phyloP scores from a whole-genome alignment of 53 echinoderm and acorn worm genomes.

The Luidia sarsii region DNA sequence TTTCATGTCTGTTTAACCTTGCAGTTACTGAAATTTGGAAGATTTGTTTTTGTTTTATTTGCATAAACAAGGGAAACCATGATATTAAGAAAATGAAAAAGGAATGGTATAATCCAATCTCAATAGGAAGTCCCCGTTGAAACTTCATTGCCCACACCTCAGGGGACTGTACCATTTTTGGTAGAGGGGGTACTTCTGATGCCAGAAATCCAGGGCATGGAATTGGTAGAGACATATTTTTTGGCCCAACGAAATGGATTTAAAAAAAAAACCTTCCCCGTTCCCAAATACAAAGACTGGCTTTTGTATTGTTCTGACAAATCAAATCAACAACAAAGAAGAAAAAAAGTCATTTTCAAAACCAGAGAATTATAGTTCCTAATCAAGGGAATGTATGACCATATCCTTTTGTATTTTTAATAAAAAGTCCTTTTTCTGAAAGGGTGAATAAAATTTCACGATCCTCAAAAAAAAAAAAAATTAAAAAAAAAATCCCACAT shows the following conservation, averaged over 20 bases:
- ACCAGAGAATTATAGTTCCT: not conserved
- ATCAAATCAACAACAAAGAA: too few species aligned
- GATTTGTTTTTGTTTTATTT: too few species aligned
- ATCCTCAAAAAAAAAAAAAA: conserved; percentile 5
- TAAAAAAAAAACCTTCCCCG: too few species aligned
- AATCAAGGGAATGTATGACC: conserved; percentile 43
- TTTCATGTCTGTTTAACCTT: too few species aligned
- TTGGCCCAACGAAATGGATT: not conserved
- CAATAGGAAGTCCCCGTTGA: not conserved
- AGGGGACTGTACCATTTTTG: conserved; percentile 47
- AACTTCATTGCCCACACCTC: conserved; percentile 53
- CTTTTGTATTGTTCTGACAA: conserved; percentile 62
- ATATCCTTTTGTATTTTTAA: conserved; percentile 19
- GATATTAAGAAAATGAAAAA: too few species aligned
- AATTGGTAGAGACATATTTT: conserved; percentile 34
- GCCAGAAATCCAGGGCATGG: conserved; percentile 46
- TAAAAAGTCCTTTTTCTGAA: too few species aligned
- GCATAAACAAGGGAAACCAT: too few species aligned
- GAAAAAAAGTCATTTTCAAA: too few species aligned
- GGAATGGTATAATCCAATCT: conserved; percentile 24
- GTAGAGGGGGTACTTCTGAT: conserved; percentile 25
- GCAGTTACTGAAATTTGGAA: too few species aligned
- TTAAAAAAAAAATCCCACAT: not conserved
- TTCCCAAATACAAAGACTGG: conserved; percentile 17
- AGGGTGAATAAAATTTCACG: too few species aligned